Conservation (phyloP, 2,888 invertebrate species). For the Oeneis ivallda region DNA sequence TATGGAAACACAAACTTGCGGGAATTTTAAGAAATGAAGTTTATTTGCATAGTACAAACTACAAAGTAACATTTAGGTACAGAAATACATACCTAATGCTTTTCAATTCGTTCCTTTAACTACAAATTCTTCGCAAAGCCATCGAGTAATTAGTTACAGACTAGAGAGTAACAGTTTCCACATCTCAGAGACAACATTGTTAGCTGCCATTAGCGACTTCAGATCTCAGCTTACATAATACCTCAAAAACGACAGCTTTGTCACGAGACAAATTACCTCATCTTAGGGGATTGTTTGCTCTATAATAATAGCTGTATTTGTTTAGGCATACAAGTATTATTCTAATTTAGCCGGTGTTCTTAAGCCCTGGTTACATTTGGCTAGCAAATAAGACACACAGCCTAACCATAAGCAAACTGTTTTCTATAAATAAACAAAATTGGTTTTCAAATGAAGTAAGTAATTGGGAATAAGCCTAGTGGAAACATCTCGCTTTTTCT, state of each 20-base stretch:
- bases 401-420: too few relatives aligned
- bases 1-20: too few relatives aligned
- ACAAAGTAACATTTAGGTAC: too few relatives aligned
- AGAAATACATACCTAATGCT: background rate
- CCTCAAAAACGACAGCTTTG: slow-evolving; percentile 44
- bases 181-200: slow-evolving; percentile 16
- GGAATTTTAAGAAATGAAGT: too few relatives aligned
- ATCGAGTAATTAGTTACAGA: slow-evolving; percentile 13
- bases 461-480: too few relatives aligned
- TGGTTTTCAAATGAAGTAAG: too few relatives aligned
- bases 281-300: slow-evolving; percentile 46
- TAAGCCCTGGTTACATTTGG: background rate
- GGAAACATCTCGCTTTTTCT: too few relatives aligned
- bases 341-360: background rate
- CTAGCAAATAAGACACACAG: too few relatives aligned
- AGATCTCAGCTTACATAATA: slow-evolving; percentile 14
- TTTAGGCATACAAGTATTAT: slow-evolving; percentile 8
- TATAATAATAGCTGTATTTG: slow-evolving; percentile 8
- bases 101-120: too few relatives aligned
- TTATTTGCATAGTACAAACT: too few relatives aligned
- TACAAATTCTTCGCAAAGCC: slow-evolving; percentile 8
- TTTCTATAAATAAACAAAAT: too few relatives aligned
- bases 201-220: slow-evolving; percentile 15
- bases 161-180: slow-evolving; percentile 8
- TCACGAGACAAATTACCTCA: slow-evolving; percentile 61